phyloP scores from a whole-genome alignment of 2,113 vertebrate genomes.

The Agelaius phoeniceus region DNA sequence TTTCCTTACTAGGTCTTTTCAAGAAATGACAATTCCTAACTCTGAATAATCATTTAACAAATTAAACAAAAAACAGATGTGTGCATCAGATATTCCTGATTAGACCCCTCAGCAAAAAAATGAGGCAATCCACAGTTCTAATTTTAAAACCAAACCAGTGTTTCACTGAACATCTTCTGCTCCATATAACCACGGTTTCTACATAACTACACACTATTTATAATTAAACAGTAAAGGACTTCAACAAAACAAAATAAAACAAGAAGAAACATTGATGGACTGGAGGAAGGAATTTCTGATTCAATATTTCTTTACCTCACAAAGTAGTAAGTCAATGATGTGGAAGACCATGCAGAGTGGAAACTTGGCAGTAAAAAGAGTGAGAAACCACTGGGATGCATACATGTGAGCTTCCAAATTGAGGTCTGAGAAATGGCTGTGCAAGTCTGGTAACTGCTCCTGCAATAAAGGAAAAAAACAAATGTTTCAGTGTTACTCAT shows the following conservation, averaged over 20 bases:
- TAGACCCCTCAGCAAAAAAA: not conserved
- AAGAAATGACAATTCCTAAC: not conserved
- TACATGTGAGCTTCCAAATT: constrained; percentile 99
- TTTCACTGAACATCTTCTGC: not conserved
- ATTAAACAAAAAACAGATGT: not conserved
- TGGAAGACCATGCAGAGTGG: constrained; percentile 99
- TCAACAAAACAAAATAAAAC: not conserved
- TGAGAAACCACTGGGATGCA: constrained; percentile 98
- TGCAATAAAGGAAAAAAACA: constrained; percentile 49
- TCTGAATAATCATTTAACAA: not conserved
- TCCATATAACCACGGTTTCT: not conserved
- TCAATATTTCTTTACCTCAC: constrained; percentile 81
- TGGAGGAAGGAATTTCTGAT: not conserved
- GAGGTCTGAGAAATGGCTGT: constrained; percentile 89
- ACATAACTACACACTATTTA: not conserved
- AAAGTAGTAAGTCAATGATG: constrained; percentile 98
- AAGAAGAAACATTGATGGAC: not conserved
- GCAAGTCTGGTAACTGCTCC: constrained; percentile 93
- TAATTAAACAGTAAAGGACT: not conserved
- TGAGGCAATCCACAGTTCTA: not conserved
- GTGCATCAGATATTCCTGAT: not conserved
- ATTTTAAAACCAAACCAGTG: not conserved
- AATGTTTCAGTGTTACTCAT: not conserved
- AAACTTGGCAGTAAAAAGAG: constrained; percentile 99
- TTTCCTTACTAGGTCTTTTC: not conserved